These are phyloP conservation scores for Arrhopalites spinosus DNA, from an alignment of 2,888 invertebrate species.

Conservation along the genomic window DNA sequence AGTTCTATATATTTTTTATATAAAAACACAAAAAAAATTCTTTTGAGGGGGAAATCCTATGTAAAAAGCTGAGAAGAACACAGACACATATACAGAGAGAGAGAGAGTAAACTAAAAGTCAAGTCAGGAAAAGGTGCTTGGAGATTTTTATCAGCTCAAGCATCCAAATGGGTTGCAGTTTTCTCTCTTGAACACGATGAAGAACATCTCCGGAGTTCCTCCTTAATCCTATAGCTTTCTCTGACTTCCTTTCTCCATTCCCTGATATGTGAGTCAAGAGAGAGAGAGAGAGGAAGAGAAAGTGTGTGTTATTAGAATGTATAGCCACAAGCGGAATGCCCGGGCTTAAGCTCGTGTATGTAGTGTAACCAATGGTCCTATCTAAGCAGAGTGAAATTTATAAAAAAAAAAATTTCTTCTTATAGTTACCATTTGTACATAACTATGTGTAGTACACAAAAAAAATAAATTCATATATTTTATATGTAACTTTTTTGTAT, in stretches of 20 bases:
- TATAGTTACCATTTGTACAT: too few relatives aligned
- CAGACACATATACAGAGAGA: background rate
- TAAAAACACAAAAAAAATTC: too few relatives aligned
- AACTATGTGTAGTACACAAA: too few relatives aligned
- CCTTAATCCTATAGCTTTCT: conserved; percentile 34
- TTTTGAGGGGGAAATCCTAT: too few relatives aligned
- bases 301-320: background rate
- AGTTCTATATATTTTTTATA: too few relatives aligned
- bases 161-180: conserved; percentile 37
- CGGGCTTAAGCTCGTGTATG: background rate
- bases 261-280: too few relatives aligned
- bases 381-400: too few relatives aligned
- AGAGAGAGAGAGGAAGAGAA: too few relatives aligned
- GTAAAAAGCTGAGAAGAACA: background rate
- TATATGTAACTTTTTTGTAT: too few relatives aligned
- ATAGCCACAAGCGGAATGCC: background rate
- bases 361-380: too few relatives aligned
- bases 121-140: conserved; percentile 29
- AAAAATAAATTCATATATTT: too few relatives aligned
- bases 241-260: conserved; percentile 17
- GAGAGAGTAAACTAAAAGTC: conserved; percentile 9
- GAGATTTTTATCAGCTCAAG: conserved; percentile 43
- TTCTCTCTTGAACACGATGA: background rate
- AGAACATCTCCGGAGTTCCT: conserved; percentile 29
- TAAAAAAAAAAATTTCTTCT: too few relatives aligned